phyloP scores from a whole-genome alignment of 2,888 invertebrate species.

The Syrista parreyssii region DNA sequence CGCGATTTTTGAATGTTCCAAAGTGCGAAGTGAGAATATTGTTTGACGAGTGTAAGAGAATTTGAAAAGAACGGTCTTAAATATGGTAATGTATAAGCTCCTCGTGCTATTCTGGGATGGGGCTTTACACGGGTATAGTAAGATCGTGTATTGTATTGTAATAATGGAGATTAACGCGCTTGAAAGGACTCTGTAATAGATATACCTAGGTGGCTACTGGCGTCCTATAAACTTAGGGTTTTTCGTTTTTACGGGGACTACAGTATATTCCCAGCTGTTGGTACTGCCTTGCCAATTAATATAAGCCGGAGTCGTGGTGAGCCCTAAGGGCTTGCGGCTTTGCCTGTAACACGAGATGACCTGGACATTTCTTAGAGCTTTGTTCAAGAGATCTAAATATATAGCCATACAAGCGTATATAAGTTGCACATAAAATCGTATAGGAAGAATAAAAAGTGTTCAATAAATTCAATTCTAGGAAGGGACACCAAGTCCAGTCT shows the following conservation, averaged over 20 bases:
- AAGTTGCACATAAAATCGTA: neutral
- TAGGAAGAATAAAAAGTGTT: neutral
- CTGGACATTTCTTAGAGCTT: neutral
- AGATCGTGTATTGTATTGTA: neutral
- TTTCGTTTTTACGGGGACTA: neutral
- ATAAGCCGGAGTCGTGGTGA: neutral
- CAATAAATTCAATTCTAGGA: conserved; percentile 34
- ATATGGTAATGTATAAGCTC: neutral
- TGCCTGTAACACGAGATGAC: neutral
- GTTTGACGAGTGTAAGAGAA: neutral
- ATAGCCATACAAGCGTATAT: neutral
- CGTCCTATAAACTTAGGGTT: neutral
- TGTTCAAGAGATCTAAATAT: neutral
- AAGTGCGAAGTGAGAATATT: neutral
- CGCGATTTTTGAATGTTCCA: neutral
- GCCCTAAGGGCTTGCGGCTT: neutral
- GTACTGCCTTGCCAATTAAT: neutral
- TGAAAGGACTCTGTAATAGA: conserved; percentile 42
- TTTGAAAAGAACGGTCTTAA: neutral
- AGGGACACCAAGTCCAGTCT: conserved; percentile 35
- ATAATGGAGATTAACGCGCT: conserved; percentile 40
- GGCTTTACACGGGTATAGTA: neutral
- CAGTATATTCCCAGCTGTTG: neutral
- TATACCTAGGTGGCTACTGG: conserved; percentile 29
- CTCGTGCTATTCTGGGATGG: neutral